A percentile compares a stretch with the other conserved stretches of the same genome.
Conservation (phyloP, 2,888 invertebrate genomes). For the Actias luna region DNA sequence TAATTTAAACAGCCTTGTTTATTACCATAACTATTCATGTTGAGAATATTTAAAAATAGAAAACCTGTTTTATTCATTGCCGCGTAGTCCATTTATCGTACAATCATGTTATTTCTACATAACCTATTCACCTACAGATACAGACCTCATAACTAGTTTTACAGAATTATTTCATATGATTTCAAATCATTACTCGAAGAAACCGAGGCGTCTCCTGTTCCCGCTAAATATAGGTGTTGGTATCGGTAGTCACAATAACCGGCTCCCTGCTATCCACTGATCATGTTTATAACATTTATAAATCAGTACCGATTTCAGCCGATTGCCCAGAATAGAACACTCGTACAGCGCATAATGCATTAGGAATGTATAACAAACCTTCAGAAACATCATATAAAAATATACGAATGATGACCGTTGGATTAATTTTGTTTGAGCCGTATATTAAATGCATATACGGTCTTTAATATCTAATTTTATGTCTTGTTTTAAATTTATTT, state of each 20-base stretch:
- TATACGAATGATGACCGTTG: neutral
- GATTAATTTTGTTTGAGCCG: neutral
- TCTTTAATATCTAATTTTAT: neutral
- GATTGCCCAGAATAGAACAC: conserved; percentile 52
- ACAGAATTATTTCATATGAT: neutral
- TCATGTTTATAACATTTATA: conserved; percentile 62
- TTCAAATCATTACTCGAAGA: neutral
- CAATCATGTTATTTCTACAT: neutral
- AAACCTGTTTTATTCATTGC: neutral
- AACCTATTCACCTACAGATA: neutral
- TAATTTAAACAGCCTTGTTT: neutral
- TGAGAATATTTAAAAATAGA: neutral
- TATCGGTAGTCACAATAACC: conserved; percentile 57
- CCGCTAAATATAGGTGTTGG: conserved; percentile 17
- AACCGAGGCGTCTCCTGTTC: conserved; percentile 9
- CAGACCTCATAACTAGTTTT: neutral
- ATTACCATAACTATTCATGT: neutral
- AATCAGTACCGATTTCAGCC: conserved; percentile 57
- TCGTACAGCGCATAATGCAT: conserved; percentile 28
- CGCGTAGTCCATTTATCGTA: neutral
- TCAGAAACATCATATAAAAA: conserved; percentile 19
- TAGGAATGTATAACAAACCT: conserved; percentile 21
- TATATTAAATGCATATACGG: neutral
- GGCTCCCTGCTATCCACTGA: conserved; percentile 61
- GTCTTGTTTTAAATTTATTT: no score